Base-by-base conservation (phyloP, 2,888 invertebrate genomes). In the Endotricha flammealis region DNA sequence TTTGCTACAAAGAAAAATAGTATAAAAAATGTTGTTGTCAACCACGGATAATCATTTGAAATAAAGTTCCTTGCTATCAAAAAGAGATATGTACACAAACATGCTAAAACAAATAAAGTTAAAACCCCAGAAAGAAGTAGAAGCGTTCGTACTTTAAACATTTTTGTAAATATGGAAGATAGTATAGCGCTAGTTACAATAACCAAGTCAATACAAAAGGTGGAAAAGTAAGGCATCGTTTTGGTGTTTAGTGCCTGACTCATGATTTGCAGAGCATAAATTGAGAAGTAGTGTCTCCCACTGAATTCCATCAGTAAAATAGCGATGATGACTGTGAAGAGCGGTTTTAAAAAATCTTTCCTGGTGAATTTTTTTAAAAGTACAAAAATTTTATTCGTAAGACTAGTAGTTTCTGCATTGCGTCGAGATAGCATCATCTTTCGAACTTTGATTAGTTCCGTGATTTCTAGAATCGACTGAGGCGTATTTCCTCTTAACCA, bases 401-500 rank as follows among this genome's bases (percentile, higher is more conserved):
- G 5, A 4, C n/a, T n/a, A n/a, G 29, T 20, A 6, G 8, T 20
- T 25, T 12, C 14, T 12, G 23, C 10, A 5, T 36, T 25, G 1
- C 27, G 3, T 12, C 24, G 9, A 29, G 8, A 10, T 8, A 7
- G 10, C 12, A 38, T 41, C 8, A 60, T 50, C 27, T 62, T 53
- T 27, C 66, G 66, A 0, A 51, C 36, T 42, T 45, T 44, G 0
- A 72, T 53, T 11, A 78, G 10, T 20, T 67, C 63, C 9, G 58
- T 45, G 0, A 79, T 37, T 46, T 72, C 71, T 16, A 33, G 42
- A 4, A 29, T 37, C 0, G 65, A 48, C 8, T 50, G 41, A 8
- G 50, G 40, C 12, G 42, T 36, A 4, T 54, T 50, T 11, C 89
- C 90, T 40, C 90, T 66, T 29, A 89, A 75, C 71, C 81, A 88